Evolutionary conservation across 2,888 invertebrate species (phyloP), one percentile per base, ranked within the genome.

Genomic region (Pelosia muscerda): DNA sequence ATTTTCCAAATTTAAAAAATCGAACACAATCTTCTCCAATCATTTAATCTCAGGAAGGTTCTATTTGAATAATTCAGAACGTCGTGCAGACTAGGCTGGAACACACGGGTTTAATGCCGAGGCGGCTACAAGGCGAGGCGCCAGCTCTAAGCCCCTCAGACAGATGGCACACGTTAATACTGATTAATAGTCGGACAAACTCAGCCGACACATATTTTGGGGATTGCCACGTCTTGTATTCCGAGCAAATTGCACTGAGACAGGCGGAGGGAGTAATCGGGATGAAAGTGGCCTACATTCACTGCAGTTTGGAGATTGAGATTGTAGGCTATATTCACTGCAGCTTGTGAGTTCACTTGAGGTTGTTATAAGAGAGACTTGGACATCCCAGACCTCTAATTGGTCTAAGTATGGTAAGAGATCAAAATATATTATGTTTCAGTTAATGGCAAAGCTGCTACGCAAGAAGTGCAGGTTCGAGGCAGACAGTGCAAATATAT

Each of bases 161-260:
- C 78, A 80, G 83, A 82, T 83, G 75, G 83, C 72, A 60, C 70
- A 69, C 72, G 76, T 77, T 82, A 82, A 82, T 82, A 73, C 84
- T 82, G 84, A 82, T 82, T 82, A 83, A 82, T 82, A 77, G 84
- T 72, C 49, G 67, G 68, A 74, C 81, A 81, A 76, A 79, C 78
- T 75, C 73, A 71, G 70, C 74, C 77, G 81, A 76, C 82, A 82
- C 80, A 81, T 83, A 82, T 81, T 83, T 75, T 68, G 81, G 79
- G 76, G 81, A 81, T 81, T 76, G 81, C 79, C 71, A 74, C 75
- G 77, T 72, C 78, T 75, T 69, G 67, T 65, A 64, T 66, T 38
- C 69, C 58, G 60, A 65, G 77, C 74, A 79, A 79, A 81, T 77
- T 81, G 78, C 71, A 66, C 65, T 60, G 69, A 66, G 61, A 63